Evolutionary conservation across 2,113 vertebrate species (phyloP).

Genomic region (Lathamus discolor): DNA sequence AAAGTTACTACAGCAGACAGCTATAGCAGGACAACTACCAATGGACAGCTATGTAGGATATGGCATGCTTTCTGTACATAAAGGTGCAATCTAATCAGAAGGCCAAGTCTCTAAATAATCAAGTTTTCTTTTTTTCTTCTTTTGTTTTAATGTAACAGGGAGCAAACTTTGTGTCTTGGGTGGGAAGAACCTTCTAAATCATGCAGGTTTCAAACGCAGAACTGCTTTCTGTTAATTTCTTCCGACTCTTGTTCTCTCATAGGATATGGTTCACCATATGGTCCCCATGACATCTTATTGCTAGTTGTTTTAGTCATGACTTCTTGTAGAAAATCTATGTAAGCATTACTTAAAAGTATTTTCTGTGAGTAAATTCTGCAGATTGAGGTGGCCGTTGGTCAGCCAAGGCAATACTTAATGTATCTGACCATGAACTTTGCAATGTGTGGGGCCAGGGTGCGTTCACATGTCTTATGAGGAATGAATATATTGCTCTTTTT

Average conservation of each 20-base stretch:
- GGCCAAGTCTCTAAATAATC: neutral
- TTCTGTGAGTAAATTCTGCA: neutral
- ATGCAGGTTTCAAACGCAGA: neutral
- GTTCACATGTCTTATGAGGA: neutral
- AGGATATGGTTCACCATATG: neutral
- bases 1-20: neutral
- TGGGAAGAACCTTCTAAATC: neutral
- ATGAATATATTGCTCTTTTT: neutral
- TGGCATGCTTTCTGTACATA: neutral
- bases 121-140: neutral
- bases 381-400: neutral
- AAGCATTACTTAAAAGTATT: neutral
- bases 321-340: neutral
- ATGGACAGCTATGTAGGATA: neutral
- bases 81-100: neutral
- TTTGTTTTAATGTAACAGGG: neutral
- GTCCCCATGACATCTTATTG: neutral
- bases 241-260: neutral
- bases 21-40: neutral
- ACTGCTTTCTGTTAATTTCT: neutral
- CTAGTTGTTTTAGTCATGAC: neutral
- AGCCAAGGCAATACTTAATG: neutral
- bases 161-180: neutral
- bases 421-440: neutral
- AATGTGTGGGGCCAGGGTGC: rapidly evolving